Base-by-base conservation (phyloP, 2,113 vertebrate species). In the Mastomys natalensis region DNA sequence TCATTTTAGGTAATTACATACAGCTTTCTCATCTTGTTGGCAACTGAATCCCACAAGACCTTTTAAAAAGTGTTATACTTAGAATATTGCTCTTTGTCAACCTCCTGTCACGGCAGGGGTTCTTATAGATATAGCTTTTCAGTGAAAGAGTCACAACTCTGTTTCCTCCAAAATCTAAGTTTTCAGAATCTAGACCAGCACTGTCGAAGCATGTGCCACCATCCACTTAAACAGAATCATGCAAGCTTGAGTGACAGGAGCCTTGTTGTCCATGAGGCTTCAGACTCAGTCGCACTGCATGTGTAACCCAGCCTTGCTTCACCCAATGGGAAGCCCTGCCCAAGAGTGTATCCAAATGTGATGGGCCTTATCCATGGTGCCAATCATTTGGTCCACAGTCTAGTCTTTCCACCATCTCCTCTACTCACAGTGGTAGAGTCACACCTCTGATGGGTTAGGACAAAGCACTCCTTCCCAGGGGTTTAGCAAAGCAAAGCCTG, bases 161-260 rank as follows among this genome's bases (percentile, higher is more conserved):
- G 40, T 89, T 77, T 95, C 78, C 80, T 95, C 34, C 95, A 90
- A 91, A 89, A 48, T 31, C 31, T 74, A 62, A 87, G 55, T 87
- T 70, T 96, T 80, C 89, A 78, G 87, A 62, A 13, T 62, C 43
- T 40, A 53, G 31, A 48, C 37, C 13, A 21, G 31, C 29, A 17
- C 91, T 90, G 19, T 68, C 26, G 53, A 72, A 89, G 22, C 37
- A 45, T 76, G 86, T 5, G 45, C 31, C 34, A 77, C 26, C 12
- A 19, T 66, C 51, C 17, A n/a, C 19, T 22, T 82, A 92, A 53
- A 72, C 70, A 53, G 85, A 87, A 68, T 95, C 91, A 68, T 3
- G 29, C 55, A 74, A 55, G 37, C 40, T 53, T 90, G 24, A 66
- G 85, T 68, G 62, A 86, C 16, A 62, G 4, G 72, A 88, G 29